Percentiles rank a stretch among this genome's conserved stretches.
Evolutionary conservation across 1,140 invertebrate species (phyloP).

Genomic region (Diplogasteroides magnus): DNA sequence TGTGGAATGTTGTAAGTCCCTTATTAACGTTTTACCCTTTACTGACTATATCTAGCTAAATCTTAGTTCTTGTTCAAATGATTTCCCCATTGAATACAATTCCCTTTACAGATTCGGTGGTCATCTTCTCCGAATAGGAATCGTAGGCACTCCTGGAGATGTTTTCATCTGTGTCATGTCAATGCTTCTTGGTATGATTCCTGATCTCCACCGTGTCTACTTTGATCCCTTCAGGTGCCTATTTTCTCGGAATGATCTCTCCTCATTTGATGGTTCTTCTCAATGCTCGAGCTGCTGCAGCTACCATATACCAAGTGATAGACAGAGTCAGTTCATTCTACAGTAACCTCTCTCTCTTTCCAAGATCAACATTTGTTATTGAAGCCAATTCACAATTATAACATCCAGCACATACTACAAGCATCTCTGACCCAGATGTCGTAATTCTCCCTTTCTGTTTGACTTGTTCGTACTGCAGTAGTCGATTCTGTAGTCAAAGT

Average conservation of each 20-base stretch:
- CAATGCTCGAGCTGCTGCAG: slow-evolving; percentile 41
- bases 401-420: too few relatives aligned
- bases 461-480: too few relatives aligned
- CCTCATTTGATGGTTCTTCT: slow-evolving; percentile 47
- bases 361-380: slow-evolving; percentile 56
- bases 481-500: too few relatives aligned
- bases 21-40: slow-evolving; percentile 12
- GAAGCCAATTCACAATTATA: slow-evolving; percentile 42
- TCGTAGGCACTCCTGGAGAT: slow-evolving; percentile 39
- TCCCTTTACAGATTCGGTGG: slow-evolving; percentile 34
- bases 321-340: slow-evolving; percentile 60
- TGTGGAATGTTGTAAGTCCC: slow-evolving; percentile 25
- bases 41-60: slow-evolving; percentile 23
- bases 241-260: slow-evolving; percentile 37
- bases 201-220: background rate
- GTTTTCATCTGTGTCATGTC: slow-evolving; percentile 42
- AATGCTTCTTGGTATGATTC: slow-evolving; percentile 23
- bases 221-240: slow-evolving; percentile 30
- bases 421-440: too few relatives aligned
- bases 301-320: slow-evolving; percentile 42
- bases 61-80: slow-evolving; percentile 6
- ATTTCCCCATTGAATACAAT: background rate
- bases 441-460: too few relatives aligned
- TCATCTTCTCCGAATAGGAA: slow-evolving; percentile 28
- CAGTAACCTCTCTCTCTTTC: slow-evolving; percentile 20